These are phyloP conservation scores for Sanderia malayensis DNA, from an alignment of 30 jellyfish, hydroid and myxozoan species.

Conservation along the genomic window DNA sequence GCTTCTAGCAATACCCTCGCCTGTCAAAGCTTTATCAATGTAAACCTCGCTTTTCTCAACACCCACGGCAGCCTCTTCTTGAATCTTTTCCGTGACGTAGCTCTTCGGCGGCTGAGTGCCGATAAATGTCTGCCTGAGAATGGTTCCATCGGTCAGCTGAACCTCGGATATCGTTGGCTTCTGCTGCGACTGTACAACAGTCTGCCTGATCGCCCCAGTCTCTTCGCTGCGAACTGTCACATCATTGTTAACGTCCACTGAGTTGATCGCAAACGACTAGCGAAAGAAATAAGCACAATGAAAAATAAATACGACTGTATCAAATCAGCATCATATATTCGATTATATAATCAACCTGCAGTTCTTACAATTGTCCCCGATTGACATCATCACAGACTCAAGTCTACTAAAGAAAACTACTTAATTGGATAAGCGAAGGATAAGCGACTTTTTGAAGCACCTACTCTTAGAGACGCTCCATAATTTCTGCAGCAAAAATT, in stretches of 20 bases:
- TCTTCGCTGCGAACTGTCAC: neutral
- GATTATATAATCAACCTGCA: too few relatives aligned
- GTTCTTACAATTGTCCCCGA: too few relatives aligned
- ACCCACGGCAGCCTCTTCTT: neutral
- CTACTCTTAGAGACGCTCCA: too few relatives aligned
- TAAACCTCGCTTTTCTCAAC: neutral
- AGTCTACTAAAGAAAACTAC: too few relatives aligned
- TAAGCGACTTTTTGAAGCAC: too few relatives aligned
- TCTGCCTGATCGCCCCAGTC: slow-evolving; percentile 10
- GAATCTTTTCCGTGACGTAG: slow-evolving; percentile 26
- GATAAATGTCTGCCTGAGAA: slow-evolving; percentile 71
- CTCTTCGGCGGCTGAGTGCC: slow-evolving; percentile 72
- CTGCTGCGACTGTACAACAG: slow-evolving; percentile 17
- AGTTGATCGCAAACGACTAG: neutral
- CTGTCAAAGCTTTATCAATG: too few relatives aligned
- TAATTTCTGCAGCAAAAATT: too few relatives aligned
- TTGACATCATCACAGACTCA: too few relatives aligned
- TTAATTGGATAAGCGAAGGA: too few relatives aligned
- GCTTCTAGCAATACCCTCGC: neutral
- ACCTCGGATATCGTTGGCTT: slow-evolving; percentile 77
- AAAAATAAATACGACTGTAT: too few relatives aligned
- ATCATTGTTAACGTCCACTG: neutral
- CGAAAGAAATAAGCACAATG: too few relatives aligned
- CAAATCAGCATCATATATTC: too few relatives aligned
- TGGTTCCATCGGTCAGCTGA: slow-evolving; percentile 65